A percentile compares a stretch with the other conserved stretches of the same genome.
These are phyloP conservation scores for Sclerurus mexicanus DNA, from an alignment of 2,113 vertebrate species.

Conservation along the genomic window DNA sequence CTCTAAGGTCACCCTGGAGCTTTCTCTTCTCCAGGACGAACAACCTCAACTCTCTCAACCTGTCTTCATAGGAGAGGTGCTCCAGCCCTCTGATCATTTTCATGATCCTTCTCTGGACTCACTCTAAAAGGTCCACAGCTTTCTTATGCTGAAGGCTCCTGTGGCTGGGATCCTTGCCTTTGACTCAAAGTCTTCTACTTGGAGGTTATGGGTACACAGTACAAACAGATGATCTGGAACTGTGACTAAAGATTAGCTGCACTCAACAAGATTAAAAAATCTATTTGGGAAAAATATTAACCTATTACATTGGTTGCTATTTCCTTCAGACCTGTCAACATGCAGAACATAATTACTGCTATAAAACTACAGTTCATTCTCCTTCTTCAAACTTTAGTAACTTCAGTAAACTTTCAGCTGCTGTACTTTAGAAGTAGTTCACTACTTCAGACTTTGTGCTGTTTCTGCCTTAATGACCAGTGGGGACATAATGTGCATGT, in stretches of 20 bases:
- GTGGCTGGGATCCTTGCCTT: neutral
- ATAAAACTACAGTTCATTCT: neutral
- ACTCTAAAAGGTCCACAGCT: neutral
- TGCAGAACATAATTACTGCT: neutral
- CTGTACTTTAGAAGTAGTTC: neutral
- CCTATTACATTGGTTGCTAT: rapidly evolving
- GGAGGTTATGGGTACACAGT: neutral
- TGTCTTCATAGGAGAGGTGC: neutral
- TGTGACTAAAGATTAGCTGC: neutral
- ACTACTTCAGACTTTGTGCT: neutral
- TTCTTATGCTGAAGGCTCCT: neutral
- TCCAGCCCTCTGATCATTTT: neutral
- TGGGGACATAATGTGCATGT: neutral
- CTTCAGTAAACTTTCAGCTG: neutral
- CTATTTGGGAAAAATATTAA: neutral
- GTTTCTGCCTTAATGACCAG: neutral
- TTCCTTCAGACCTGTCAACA: neutral
- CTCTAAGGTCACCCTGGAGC: neutral
- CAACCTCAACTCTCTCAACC: neutral
- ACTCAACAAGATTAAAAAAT: neutral
- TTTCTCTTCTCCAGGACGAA: neutral
- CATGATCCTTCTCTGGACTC: neutral
- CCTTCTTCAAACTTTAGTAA: neutral
- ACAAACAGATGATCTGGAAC: neutral
- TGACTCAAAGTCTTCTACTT: neutral